Evolutionary conservation across 2,113 vertebrate genomes (phyloP).

Genomic region (Oryzias woworae): DNA sequence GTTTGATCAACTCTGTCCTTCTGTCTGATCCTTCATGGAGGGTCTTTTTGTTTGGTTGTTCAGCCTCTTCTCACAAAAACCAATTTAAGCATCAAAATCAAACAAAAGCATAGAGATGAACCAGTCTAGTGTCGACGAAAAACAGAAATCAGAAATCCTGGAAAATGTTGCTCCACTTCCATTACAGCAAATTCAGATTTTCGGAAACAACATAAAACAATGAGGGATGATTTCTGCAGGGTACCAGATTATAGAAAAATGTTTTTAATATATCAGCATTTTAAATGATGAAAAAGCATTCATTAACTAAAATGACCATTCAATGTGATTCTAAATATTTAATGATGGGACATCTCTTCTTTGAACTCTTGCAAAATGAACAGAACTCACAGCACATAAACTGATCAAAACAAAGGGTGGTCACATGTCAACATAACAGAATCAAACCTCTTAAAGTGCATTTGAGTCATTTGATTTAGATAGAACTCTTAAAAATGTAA

Average conservation of each 20-base stretch:
- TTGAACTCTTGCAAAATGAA: constrained; percentile 16
- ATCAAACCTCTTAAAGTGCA: constrained; percentile 58
- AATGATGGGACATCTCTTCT: not conserved
- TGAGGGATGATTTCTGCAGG: not conserved
- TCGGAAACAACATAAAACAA: no score
- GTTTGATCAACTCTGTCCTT: no score
- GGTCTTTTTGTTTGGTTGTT: no score
- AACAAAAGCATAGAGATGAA: no score
- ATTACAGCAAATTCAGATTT: no score
- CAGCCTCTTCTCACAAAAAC: no score
- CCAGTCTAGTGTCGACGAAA: no score
- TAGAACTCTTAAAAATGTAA: constrained; percentile 44
- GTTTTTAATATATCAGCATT: constrained; percentile 2
- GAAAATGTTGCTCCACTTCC: no score
- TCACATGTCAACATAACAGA: constrained; percentile 14
- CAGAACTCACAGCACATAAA: not conserved
- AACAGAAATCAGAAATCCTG: no score
- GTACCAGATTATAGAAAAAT: not conserved
- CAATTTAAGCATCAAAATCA: no score
- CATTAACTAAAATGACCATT: constrained; percentile 12
- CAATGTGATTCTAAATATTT: not conserved
- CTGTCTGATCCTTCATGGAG: no score
- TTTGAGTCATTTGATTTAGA: constrained; percentile 52
- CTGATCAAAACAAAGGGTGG: constrained; percentile 8
- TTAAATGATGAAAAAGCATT: constrained; percentile 14